A percentile compares a stretch with the other conserved stretches of the same genome.
These are phyloP conservation scores for Agonum fuliginosum DNA, from an alignment of 2,888 invertebrate species.

Conservation along the genomic window DNA sequence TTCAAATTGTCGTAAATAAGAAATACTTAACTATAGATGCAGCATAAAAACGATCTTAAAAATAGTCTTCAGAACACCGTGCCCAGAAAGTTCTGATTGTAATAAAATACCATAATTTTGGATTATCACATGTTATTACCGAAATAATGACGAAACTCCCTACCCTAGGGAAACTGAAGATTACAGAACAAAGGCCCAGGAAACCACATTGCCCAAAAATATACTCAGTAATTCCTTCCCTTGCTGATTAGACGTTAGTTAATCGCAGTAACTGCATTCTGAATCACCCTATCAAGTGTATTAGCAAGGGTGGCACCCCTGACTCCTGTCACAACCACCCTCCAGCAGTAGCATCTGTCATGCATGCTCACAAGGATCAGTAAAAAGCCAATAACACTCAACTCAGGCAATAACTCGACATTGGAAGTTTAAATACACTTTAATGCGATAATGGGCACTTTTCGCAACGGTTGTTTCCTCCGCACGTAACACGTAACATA, in stretches of 20 bases:
- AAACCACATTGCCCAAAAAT: neutral
- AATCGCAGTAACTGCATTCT: neutral
- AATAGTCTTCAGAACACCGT: neutral
- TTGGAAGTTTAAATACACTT: slow-evolving; percentile 21
- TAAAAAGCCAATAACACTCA: slow-evolving; percentile 40
- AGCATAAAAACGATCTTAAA: neutral
- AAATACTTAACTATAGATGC: too few species aligned
- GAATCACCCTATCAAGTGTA: slow-evolving; percentile 9
- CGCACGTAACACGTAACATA: slow-evolving; percentile 23
- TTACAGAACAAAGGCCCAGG: neutral
- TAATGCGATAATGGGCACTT: slow-evolving; percentile 49
- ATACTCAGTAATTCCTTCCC: neutral
- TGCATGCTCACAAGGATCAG: neutral
- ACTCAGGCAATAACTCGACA: neutral
- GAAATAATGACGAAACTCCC: neutral
- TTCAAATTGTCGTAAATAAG: too few species aligned
- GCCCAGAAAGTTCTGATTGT: too few species aligned
- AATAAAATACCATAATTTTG: too few species aligned
- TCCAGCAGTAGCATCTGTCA: slow-evolving; percentile 22
- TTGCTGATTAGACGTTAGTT: slow-evolving; percentile 4
- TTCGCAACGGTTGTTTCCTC: slow-evolving; percentile 37
- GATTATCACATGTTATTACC: neutral
- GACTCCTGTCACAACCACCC: slow-evolving; percentile 21
- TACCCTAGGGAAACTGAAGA: neutral
- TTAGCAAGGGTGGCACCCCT: slow-evolving; percentile 16